Evolutionary conservation across 2,113 vertebrate species (phyloP).

Genomic region (Uropsilus gracilis): DNA sequence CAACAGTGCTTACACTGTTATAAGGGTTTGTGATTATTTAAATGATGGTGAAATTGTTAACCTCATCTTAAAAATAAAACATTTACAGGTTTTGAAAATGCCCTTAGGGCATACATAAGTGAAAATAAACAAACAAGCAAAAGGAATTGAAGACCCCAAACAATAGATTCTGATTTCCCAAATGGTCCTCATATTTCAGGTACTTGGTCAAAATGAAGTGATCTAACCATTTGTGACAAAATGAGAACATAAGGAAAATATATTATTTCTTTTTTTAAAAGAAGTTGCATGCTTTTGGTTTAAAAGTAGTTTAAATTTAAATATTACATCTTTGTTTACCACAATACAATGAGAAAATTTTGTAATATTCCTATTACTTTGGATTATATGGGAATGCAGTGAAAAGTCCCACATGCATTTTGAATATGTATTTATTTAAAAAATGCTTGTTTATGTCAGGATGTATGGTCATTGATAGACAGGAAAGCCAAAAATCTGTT

Average conservation of each 20-base stretch:
- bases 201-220: neutral
- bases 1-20: neutral
- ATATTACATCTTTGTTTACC: no score
- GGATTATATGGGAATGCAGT: no score
- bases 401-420: no score
- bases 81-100: constrained; percentile 3
- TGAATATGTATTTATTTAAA: no score
- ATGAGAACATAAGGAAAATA: neutral
- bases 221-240: neutral
- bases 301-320: no score
- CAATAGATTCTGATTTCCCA: neutral
- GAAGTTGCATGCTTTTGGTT: neutral
- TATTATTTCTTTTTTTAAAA: neutral
- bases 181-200: neutral
- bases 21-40: constrained; percentile 4
- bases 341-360: no score
- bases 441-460: no score
- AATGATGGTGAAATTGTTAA: constrained; percentile 4
- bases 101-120: neutral
- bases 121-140: neutral
- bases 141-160: neutral
- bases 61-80: constrained; percentile 28
- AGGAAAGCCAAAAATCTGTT: no score
- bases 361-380: no score
- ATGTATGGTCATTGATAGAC: no score